These are phyloP conservation scores for Steinernema carpocapsae DNA, from an alignment of 2,888 invertebrate genomes.

Conservation along the genomic window DNA sequence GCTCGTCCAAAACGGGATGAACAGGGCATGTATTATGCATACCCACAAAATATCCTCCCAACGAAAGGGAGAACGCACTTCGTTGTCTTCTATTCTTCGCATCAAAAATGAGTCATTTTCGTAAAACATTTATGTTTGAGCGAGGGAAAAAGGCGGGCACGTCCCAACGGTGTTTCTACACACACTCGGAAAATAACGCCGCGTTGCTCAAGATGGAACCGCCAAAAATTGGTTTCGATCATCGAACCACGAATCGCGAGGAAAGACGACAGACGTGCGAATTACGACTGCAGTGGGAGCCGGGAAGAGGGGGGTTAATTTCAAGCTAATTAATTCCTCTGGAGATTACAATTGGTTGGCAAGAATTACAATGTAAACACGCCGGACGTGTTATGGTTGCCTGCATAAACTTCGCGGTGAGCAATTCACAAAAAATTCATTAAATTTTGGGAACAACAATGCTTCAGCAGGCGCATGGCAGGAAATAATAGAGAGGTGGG, in stretches of 20 bases:
- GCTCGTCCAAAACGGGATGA: conserved; percentile 20
- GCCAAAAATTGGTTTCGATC: neutral
- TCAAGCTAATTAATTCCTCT: too few species aligned
- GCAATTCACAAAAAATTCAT: too few species aligned
- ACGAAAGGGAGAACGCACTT: conserved; percentile 32
- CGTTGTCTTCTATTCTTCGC: conserved; percentile 22
- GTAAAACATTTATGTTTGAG: conserved; percentile 33
- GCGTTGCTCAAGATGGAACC: conserved; percentile 12
- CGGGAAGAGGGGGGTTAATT: too few species aligned
- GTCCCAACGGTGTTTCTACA: neutral
- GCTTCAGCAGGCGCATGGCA: too few species aligned
- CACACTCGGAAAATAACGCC: conserved; percentile 26
- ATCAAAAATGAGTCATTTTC: conserved; percentile 35
- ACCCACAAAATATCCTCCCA: conserved; percentile 25
- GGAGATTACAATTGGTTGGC: too few species aligned
- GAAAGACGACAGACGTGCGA: too few species aligned
- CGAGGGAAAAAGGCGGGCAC: conserved; percentile 25
- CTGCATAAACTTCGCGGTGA: too few species aligned
- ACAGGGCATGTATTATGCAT: conserved; percentile 23
- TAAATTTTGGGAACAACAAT: too few species aligned
- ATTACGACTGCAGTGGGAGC: too few species aligned
- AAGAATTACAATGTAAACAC: too few species aligned
- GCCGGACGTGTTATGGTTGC: too few species aligned
- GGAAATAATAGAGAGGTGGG: too few species aligned
- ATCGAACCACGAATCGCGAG: neutral